phyloP scores from a whole-genome alignment of 1,140 invertebrate species.

The Oreohelix idahoensis region DNA sequence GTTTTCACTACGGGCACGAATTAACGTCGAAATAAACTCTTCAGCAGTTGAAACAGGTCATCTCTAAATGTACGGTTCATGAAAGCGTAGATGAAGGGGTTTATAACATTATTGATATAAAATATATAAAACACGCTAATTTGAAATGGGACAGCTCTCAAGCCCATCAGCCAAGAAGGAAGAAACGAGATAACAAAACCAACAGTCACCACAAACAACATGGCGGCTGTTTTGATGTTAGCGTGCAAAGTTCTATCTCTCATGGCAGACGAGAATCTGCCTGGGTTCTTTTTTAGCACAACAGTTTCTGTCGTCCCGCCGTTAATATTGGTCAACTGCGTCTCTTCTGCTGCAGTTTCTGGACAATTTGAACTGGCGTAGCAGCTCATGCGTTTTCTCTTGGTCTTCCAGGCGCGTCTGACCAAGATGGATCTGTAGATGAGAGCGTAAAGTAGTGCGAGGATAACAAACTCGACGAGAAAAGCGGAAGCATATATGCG shows the following conservation, averaged over 20 bases:
- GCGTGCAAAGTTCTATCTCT: constrained; percentile 57
- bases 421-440: constrained; percentile 64
- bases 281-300: neutral
- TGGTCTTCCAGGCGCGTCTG: constrained; percentile 54
- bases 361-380: constrained; percentile 38
- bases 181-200: constrained; percentile 66
- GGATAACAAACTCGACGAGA: constrained; percentile 57
- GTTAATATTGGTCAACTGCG: constrained; percentile 50
- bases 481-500: constrained; percentile 61
- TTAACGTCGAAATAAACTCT: constrained; percentile 38
- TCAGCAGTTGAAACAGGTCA: constrained; percentile 58
- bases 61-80: constrained; percentile 68
- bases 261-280: constrained; percentile 41
- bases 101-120: constrained; percentile 66
- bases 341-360: constrained; percentile 45
- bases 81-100: constrained; percentile 70
- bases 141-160: constrained; percentile 46
- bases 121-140: constrained; percentile 63
- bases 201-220: constrained; percentile 67
- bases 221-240: constrained; percentile 67
- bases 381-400: constrained; percentile 53
- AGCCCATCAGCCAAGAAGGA: constrained; percentile 64
- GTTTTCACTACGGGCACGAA: no score
- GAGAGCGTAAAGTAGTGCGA: constrained; percentile 62
- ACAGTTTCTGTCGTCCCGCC: constrained; percentile 27